phyloP scores from a whole-genome alignment of 2,888 invertebrate genomes.

The Ctenicera cuprea region DNA sequence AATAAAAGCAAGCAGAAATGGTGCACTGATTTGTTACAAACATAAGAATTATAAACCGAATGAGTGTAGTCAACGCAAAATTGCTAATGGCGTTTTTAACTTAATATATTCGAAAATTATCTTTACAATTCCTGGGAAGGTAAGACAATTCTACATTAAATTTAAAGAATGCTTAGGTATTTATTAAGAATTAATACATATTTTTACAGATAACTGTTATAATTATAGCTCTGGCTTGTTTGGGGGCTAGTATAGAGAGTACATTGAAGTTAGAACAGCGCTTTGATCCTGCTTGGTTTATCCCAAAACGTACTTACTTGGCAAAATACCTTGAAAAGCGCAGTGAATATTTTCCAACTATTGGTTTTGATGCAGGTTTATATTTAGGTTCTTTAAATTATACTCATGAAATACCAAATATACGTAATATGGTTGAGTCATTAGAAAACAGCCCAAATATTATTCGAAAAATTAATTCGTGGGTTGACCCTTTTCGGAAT shows the following conservation, averaged over 20 bases:
- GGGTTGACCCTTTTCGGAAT: constrained; percentile 80
- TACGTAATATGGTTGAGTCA: constrained; percentile 75
- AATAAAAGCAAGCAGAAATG: constrained; percentile 79
- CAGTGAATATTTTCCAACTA: constrained; percentile 79
- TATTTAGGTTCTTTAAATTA: constrained; percentile 83
- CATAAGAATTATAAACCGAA: constrained; percentile 76
- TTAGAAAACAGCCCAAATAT: constrained; percentile 75
- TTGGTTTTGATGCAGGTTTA: constrained; percentile 79
- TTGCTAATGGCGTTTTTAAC: constrained; percentile 77
- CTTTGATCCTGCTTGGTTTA: constrained; percentile 88
- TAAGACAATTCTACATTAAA: too few relatives aligned
- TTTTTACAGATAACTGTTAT: constrained; percentile 75
- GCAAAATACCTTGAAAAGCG: constrained; percentile 77
- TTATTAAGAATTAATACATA: constrained; percentile 29
- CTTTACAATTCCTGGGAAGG: constrained; percentile 81
- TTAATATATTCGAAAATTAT: constrained; percentile 79
- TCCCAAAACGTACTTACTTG: constrained; percentile 82
- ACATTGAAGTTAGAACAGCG: constrained; percentile 82
- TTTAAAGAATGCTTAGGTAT: too few relatives aligned
- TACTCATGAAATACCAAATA: constrained; percentile 76
- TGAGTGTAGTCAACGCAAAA: constrained; percentile 74
- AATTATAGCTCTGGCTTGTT: constrained; percentile 76
- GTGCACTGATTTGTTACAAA: constrained; percentile 80
- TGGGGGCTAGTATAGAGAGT: constrained; percentile 79
- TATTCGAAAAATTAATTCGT: constrained; percentile 75